These are phyloP conservation scores for Myotis yumanensis DNA, from an alignment of 2,113 vertebrate species.

Conservation along the genomic window DNA sequence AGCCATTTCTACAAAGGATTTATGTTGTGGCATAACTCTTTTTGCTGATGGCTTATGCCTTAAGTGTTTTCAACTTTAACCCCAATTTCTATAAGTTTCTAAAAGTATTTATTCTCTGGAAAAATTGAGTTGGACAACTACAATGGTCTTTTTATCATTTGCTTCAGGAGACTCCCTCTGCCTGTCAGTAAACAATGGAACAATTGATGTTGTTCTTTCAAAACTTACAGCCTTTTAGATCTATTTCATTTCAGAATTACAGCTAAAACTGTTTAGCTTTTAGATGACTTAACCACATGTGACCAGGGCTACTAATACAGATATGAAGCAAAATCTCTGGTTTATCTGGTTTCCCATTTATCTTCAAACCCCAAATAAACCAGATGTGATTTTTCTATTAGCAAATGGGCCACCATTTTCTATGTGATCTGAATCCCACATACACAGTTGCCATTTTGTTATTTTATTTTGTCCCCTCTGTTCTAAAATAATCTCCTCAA, in stretches of 20 bases:
- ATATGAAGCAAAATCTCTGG: background rate
- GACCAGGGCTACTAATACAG: conserved; percentile 11
- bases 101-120: conserved; percentile 37
- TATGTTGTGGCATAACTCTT: conserved; percentile 39
- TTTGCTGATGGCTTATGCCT: background rate
- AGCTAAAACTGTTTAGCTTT: background rate
- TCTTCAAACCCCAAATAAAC: background rate
- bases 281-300: background rate
- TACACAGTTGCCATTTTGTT: background rate
- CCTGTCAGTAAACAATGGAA: conserved; percentile 54
- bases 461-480: background rate
- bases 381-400: conserved; percentile 11
- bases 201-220: conserved; percentile 43
- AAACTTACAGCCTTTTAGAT: conserved; percentile 4
- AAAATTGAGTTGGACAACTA: conserved; percentile 39
- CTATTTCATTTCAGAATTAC: conserved; percentile 31
- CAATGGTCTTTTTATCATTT: conserved; percentile 61
- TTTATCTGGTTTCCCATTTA: background rate
- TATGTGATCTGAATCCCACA: background rate
- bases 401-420: background rate
- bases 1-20: conserved; percentile 4
- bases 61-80: conserved; percentile 54
- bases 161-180: conserved; percentile 19
- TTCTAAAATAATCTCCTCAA: conserved; percentile 23
- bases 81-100: conserved; percentile 34